phyloP scores from a whole-genome alignment of 2,797 vertebrate species.

The Kryptopterus vitreolus region DNA sequence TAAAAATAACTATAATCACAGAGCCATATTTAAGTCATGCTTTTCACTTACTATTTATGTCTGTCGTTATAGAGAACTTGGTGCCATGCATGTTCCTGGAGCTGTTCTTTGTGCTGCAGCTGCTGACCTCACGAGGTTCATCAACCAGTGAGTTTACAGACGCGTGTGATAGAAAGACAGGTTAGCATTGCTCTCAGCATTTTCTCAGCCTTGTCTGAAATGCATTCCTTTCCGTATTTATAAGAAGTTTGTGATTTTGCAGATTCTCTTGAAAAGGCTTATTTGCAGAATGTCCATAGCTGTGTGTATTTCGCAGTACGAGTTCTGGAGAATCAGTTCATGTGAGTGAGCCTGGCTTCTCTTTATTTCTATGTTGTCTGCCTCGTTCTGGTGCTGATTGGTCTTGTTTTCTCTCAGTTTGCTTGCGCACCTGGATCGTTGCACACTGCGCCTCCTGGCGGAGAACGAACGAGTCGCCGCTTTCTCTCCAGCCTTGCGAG shows the following conservation, averaged over 20 bases:
- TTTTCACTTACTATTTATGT: too few species aligned
- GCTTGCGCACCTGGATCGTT: constrained; percentile 87
- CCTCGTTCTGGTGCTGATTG: background rate
- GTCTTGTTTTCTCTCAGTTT: constrained; percentile 69
- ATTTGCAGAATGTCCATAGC: constrained; percentile 89
- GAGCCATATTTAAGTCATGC: too few species aligned
- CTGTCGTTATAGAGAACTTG: constrained; percentile 81
- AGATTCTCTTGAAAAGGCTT: constrained; percentile 82
- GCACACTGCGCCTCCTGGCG: constrained; percentile 87
- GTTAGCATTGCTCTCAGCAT: constrained; percentile 46
- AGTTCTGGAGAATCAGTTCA: constrained; percentile 90
- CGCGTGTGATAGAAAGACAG: constrained; percentile 61
- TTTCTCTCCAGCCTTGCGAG: constrained; percentile 85
- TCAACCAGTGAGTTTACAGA: constrained; percentile 61
- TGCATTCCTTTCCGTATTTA: background rate
- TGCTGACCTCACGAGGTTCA: constrained; percentile 84
- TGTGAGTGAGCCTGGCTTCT: constrained; percentile 75
- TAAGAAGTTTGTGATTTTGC: constrained; percentile 1
- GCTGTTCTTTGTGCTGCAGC: constrained; percentile 93
- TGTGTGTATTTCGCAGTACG: constrained; percentile 96
- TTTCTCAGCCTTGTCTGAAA: background rate
- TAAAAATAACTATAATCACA: background rate
- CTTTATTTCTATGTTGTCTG: background rate
- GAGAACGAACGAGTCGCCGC: constrained; percentile 91
- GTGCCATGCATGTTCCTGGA: constrained; percentile 96